Percentiles rank a stretch among this genome's conserved stretches.
Conservation (phyloP, 2,113 vertebrate genomes). For the Burhinus bistriatus region DNA sequence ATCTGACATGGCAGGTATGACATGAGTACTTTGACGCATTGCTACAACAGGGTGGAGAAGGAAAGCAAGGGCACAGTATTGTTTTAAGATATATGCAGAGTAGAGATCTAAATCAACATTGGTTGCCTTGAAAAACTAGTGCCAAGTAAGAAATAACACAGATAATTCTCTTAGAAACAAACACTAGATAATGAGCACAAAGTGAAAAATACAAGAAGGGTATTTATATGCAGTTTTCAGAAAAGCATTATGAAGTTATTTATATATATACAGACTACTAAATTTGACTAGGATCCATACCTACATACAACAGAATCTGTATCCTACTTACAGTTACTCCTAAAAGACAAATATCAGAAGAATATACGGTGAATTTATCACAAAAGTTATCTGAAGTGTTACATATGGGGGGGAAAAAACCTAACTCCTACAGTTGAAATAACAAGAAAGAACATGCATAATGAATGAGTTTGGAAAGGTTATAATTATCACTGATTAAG, state of each 20-base stretch:
- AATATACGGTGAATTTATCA: neutral
- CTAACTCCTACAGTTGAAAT: neutral
- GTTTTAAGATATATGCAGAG: neutral
- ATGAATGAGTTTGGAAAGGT: neutral
- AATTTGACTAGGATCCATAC: neutral
- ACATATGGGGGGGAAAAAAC: fast-evolving
- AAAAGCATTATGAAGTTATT: neutral
- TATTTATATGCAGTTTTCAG: neutral
- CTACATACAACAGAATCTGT: neutral
- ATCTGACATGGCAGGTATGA: neutral
- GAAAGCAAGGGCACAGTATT: neutral
- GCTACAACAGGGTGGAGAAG: neutral
- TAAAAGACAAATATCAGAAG: neutral
- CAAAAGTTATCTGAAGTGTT: neutral
- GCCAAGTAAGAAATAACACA: neutral
- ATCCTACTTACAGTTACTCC: neutral
- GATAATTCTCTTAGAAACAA: neutral
- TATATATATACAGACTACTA: neutral
- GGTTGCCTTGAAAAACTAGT: neutral
- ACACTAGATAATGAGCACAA: neutral
- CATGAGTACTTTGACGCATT: neutral
- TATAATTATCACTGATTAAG: neutral
- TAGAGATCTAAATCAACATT: neutral
- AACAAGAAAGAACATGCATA: neutral
- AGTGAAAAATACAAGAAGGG: neutral